Evolutionary conservation across 2,888 invertebrate genomes (phyloP).

Genomic region (Acronicta aceris): DNA sequence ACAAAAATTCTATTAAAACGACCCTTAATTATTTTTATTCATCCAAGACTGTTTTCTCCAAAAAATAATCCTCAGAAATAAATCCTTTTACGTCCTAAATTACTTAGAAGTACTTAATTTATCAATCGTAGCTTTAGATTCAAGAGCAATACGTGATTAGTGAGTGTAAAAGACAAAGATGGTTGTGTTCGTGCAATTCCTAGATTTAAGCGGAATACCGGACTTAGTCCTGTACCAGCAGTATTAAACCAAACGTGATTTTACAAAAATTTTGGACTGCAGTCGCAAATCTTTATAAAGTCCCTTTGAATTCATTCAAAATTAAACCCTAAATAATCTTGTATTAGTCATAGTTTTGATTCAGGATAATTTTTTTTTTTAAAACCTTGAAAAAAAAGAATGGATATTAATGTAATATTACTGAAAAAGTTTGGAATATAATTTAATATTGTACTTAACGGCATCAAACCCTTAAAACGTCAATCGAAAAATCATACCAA

Average conservation of each 20-base stretch:
- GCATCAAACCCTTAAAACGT: conserved; percentile 11
- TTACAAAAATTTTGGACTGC: conserved; percentile 17
- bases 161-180: conserved; percentile 84
- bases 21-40: neutral
- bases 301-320: conserved; percentile 28
- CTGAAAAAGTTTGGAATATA: conserved; percentile 22
- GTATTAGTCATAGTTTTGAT: conserved; percentile 26
- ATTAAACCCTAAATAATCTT: conserved; percentile 29
- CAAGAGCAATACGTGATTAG: conserved; percentile 86
- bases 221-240: conserved; percentile 73
- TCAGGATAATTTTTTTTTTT: conserved; percentile 16
- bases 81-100: conserved; percentile 54
- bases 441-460: conserved; percentile 35
- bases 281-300: conserved; percentile 17
- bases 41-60: conserved; percentile 29
- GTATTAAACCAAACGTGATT: conserved; percentile 51
- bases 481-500: neutral
- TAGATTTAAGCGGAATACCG: conserved; percentile 76
- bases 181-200: conserved; percentile 89
- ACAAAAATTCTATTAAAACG: neutral
- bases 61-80: conserved; percentile 14
- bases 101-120: conserved; percentile 67
- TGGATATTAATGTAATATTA: conserved; percentile 20
- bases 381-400: neutral
- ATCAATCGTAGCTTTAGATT: conserved; percentile 62